phyloP scores from a whole-genome alignment of 2,113 vertebrate genomes.

The Halcyon malimbica region DNA sequence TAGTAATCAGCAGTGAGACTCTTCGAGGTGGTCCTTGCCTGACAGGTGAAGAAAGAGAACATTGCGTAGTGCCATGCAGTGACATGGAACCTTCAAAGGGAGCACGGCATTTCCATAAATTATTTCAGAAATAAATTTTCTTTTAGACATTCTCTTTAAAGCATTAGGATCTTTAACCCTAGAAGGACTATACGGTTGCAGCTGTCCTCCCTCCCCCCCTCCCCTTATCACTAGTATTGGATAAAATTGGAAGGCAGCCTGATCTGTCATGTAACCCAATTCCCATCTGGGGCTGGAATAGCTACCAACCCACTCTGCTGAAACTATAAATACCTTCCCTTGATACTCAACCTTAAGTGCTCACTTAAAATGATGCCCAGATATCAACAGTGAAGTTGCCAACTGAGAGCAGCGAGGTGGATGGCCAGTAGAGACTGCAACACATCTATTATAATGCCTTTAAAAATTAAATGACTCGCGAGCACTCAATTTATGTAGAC shows the following conservation, averaged over 20 bases:
- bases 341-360: constrained; percentile 64
- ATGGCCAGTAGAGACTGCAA: constrained; percentile 10
- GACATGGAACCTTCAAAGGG: constrained; percentile 85
- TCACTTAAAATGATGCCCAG: constrained; percentile 66
- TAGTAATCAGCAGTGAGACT: constrained; percentile 85
- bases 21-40: constrained; percentile 85
- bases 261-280: constrained; percentile 56
- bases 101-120: constrained; percentile 85
- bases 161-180: constrained; percentile 83
- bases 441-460: background rate
- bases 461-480: constrained; percentile 21
- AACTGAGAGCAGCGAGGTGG: constrained; percentile 13
- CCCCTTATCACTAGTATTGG: constrained; percentile 32
- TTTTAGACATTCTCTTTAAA: constrained; percentile 81
- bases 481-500: background rate
- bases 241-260: constrained; percentile 12
- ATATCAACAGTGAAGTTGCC: constrained; percentile 52
- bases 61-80: constrained; percentile 77
- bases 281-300: constrained; percentile 56
- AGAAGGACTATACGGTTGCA: constrained; percentile 69
- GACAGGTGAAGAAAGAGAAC: constrained; percentile 87
- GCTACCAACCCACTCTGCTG: constrained; percentile 56
- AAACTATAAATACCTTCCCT: constrained; percentile 63
- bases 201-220: constrained; percentile 31
- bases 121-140: constrained; percentile 82